Base-by-base conservation (phyloP, 2,113 vertebrate species). In the Petrocephalus zakoni region DNA sequence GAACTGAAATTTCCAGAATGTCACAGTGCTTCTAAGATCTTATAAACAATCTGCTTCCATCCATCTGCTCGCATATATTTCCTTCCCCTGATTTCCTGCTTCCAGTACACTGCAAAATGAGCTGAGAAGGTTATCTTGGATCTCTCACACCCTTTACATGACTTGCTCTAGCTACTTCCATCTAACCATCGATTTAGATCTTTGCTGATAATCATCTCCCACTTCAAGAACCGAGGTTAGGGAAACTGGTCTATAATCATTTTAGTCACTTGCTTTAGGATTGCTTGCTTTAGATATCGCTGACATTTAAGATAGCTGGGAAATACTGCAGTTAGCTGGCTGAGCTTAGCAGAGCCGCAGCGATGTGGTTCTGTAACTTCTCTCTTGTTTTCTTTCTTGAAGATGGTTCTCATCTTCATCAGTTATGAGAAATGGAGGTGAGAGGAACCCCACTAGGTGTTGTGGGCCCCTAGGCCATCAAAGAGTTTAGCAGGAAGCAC, bases 1-100 rank as follows among this genome's bases (percentile, higher is more conserved):
- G 94, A 94, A 94, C 92, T 94, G 93, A 94, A 95, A 94, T 94
- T 95, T 95, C 93, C 93, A 92, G 89, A 19, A 81, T 90, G 92
- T 90, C 92, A 92, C 92, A 68, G 91, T 92, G 91, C 91, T 93
- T 92, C 91, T 93, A 94, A 94, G 92, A 90, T 91, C 92, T 11
- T 46, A 21, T 53, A 91, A 89, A 91, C 89, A 88, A 49, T 84
- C 75, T 89, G 22, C 8, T 37, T n/a, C 22, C 81, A 83, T 83
- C 81, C 47, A 21, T 47, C 34, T 47, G 47, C 19, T 22, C 1
- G 0, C 37, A 49, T 4, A 22, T 46, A 82, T 22, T 83, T 83
- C 10, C 4, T 29, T 68, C 61, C 11, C 61, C 13, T 64, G 8
- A 64, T 22, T 64, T 29, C n/a, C 61, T 61, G 22, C 58, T 68